Percentiles rank a stretch among this genome's conserved stretches.
phyloP scores from a whole-genome alignment of 2,797 vertebrate genomes.

The Poecilia wingei region DNA sequence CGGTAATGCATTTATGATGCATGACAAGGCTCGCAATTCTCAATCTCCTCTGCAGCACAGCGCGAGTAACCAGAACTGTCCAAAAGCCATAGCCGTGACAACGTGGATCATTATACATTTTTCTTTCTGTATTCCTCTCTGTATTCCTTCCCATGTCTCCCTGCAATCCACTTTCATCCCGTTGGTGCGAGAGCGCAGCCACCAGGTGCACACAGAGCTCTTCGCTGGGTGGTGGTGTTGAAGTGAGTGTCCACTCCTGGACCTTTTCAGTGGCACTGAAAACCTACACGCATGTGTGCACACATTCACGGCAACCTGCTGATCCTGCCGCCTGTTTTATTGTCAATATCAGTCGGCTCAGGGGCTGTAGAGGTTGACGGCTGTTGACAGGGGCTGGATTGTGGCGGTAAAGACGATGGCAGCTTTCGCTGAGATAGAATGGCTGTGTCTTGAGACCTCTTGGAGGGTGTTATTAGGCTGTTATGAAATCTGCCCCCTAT shows the following conservation, averaged over 20 bases:
- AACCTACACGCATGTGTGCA: constrained; percentile 48
- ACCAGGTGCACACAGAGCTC: constrained; percentile 44
- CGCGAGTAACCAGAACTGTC: constrained; percentile 63
- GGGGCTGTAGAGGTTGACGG: constrained; percentile 63
- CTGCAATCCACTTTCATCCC: constrained; percentile 59
- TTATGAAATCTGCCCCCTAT: constrained; percentile 70
- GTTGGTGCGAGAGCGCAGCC: constrained; percentile 31
- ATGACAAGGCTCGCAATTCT: constrained; percentile 65
- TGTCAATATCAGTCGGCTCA: constrained; percentile 71
- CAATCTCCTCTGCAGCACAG: constrained; percentile 55
- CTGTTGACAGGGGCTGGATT: constrained; percentile 67
- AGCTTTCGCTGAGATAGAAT: constrained; percentile 69
- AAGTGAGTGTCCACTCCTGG: constrained; percentile 45
- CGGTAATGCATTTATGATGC: constrained; percentile 72
- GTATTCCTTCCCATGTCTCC: constrained; percentile 62
- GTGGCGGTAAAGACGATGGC: constrained; percentile 70
- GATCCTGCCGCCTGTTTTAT: constrained; percentile 70
- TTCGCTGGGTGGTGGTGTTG: constrained; percentile 34
- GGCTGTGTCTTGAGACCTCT: constrained; percentile 68
- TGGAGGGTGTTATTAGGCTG: constrained; percentile 72
- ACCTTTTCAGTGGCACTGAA: constrained; percentile 40
- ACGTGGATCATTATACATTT: constrained; percentile 66
- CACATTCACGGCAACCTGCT: constrained; percentile 42
- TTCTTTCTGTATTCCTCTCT: constrained; percentile 59
- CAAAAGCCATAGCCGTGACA: constrained; percentile 71